These are phyloP conservation scores for Tigriopus japonicus DNA, from an alignment of 1,140 invertebrate genomes.

Conservation along the genomic window DNA sequence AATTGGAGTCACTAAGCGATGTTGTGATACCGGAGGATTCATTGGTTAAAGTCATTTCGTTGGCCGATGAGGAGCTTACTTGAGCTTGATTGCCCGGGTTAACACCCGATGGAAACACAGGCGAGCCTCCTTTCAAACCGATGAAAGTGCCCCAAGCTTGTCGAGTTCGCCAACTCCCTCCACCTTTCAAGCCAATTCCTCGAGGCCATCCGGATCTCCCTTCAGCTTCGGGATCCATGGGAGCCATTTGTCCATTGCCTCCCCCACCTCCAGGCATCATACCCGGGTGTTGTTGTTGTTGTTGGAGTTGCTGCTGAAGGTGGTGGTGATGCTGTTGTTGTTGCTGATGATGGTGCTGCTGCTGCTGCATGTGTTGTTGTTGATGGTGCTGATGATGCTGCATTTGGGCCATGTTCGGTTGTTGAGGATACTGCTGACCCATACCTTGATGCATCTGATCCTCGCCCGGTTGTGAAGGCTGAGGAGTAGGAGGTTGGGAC, in stretches of 20 bases:
- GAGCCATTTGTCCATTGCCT: neutral
- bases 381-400: slow-evolving; percentile 17
- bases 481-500: slow-evolving; percentile 7
- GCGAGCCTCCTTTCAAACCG: neutral
- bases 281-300: slow-evolving; percentile 5
- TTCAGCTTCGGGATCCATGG: neutral
- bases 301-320: slow-evolving; percentile 7
- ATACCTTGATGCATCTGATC: slow-evolving; percentile 7
- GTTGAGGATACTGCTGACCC: slow-evolving; percentile 7
- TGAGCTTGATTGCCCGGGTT: too few species aligned
- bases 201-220: neutral
- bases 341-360: slow-evolving; percentile 26
- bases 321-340: slow-evolving; percentile 20
- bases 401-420: slow-evolving; percentile 13
- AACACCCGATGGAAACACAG: too few species aligned
- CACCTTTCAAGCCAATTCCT: slow-evolving; percentile 5
- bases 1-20: too few species aligned
- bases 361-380: slow-evolving; percentile 29
- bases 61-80: neutral
- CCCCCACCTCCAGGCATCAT: neutral
- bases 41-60: too few species aligned
- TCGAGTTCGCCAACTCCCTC: neutral
- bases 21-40: too few species aligned
- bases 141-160: neutral
- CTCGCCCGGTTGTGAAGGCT: neutral